Percentiles rank a stretch among this genome's conserved stretches.
Evolutionary conservation across 1,140 invertebrate genomes (phyloP).

Genomic region (Neomicropteryx cornuta): DNA sequence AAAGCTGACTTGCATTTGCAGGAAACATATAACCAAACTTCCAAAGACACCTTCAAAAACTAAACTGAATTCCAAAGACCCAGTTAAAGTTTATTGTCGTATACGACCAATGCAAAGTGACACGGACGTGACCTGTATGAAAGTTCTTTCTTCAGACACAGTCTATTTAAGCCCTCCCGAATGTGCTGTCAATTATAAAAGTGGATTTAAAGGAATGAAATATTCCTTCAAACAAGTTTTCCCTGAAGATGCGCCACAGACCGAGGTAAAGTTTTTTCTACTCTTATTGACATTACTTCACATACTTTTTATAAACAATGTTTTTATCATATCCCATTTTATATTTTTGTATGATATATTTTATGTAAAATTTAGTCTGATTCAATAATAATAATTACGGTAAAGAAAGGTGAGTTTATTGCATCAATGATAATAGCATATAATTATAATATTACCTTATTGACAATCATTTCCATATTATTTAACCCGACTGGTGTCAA

Average conservation of each 20-base stretch:
- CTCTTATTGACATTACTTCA: slow-evolving; percentile 1
- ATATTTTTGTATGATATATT: neutral
- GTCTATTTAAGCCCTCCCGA: slow-evolving; percentile 57
- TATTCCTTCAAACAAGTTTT: slow-evolving; percentile 81
- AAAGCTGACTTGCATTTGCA: too few relatives aligned
- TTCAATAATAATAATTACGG: neutral
- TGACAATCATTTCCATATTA: too few relatives aligned
- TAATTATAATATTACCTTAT: too few relatives aligned
- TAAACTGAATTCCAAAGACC: too few relatives aligned
- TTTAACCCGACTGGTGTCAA: too few relatives aligned
- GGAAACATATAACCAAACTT: too few relatives aligned
- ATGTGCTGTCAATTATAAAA: slow-evolving; percentile 48
- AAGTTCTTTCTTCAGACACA: slow-evolving; percentile 56
- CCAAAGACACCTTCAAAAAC: too few relatives aligned
- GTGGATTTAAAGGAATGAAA: slow-evolving; percentile 55
- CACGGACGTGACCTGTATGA: slow-evolving; percentile 57
- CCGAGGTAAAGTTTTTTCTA: slow-evolving; percentile 44
- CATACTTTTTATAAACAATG: slow-evolving; percentile 1
- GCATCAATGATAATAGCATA: too few relatives aligned
- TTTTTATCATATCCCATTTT: neutral
- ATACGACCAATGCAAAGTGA: slow-evolving; percentile 61
- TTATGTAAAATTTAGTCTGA: slow-evolving; percentile 4
- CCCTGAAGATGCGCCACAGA: slow-evolving; percentile 62
- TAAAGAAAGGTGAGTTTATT: too few relatives aligned
- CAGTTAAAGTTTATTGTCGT: slow-evolving; percentile 79